Percentiles rank a stretch among this genome's conserved stretches.
phyloP scores from a whole-genome alignment of 2,797 vertebrate species.

The Malacoctenus gilli region DNA sequence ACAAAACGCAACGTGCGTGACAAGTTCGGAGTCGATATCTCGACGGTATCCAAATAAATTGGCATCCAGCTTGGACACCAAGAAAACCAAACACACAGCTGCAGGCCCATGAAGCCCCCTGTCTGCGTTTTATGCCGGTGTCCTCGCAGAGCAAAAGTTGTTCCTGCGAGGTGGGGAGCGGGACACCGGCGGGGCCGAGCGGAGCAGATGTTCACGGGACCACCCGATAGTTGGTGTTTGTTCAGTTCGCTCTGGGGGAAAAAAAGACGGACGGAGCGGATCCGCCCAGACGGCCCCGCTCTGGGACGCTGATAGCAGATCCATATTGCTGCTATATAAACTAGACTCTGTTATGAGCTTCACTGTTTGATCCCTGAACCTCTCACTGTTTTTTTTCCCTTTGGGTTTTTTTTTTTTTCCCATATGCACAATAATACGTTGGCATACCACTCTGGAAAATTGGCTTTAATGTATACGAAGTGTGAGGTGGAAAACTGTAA shows the following conservation, averaged over 20 bases:
- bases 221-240: conserved; percentile 70
- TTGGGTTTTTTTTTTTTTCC: conserved; percentile 11
- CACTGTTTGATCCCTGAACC: conserved; percentile 56
- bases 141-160: conserved; percentile 42
- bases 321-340: conserved; percentile 47
- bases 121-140: conserved; percentile 35
- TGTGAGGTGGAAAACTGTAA: conserved; percentile 59
- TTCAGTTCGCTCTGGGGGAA: conserved; percentile 64
- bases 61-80: too few relatives aligned
- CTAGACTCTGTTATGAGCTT: conserved; percentile 28
- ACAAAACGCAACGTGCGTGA: too few relatives aligned
- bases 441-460: conserved; percentile 55
- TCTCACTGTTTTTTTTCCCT: conserved; percentile 56
- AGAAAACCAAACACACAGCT: too few relatives aligned
- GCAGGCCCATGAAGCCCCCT: too few relatives aligned
- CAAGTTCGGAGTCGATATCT: too few relatives aligned
- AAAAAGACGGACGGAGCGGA: conserved; percentile 45
- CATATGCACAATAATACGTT: conserved; percentile 13
- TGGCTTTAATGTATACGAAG: conserved; percentile 41
- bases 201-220: conserved; percentile 73
- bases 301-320: conserved; percentile 53
- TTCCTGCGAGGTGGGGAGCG: conserved; percentile 28
- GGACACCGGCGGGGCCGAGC: conserved; percentile 36
- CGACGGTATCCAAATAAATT: too few relatives aligned
- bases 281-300: conserved; percentile 51